Conservation (phyloP, 2,888 invertebrate species). For the Spodoptera littoralis region DNA sequence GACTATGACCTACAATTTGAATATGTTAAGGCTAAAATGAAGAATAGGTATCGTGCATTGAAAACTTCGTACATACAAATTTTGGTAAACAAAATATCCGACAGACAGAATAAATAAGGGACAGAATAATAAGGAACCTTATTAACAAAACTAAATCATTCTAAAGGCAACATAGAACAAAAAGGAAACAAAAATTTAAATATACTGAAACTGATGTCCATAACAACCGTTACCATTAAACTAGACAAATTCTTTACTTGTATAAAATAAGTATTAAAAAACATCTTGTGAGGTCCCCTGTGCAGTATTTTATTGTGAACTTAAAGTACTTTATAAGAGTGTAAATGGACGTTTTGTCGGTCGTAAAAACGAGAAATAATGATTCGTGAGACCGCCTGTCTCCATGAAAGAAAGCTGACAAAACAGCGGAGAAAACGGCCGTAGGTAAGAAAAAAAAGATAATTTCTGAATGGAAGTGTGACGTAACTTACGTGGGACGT, state of each 20-base stretch:
- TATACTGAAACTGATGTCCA: conserved; percentile 15
- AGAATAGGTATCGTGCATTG: too few relatives aligned
- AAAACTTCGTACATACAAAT: too few relatives aligned
- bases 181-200: too few relatives aligned
- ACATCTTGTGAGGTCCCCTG: conserved; percentile 43
- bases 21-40: conserved; percentile 11
- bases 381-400: conserved; percentile 38
- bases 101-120: too few relatives aligned
- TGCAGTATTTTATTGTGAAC: conserved; percentile 29
- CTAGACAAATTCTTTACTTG: conserved; percentile 12
- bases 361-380: conserved; percentile 52
- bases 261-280: conserved; percentile 19
- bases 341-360: conserved; percentile 42
- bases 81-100: too few relatives aligned
- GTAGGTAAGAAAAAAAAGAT: conserved; percentile 42
- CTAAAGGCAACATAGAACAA: conserved; percentile 4
- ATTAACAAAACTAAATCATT: too few relatives aligned
- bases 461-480: conserved; percentile 61
- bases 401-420: conserved; percentile 54
- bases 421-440: conserved; percentile 53
- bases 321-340: conserved; percentile 33
- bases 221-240: neutral
- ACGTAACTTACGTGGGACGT: conserved; percentile 69
- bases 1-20: conserved; percentile 6
- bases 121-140: too few relatives aligned